Base-by-base conservation (phyloP, 1,140 invertebrate genomes). In the Zophobas atratus region DNA sequence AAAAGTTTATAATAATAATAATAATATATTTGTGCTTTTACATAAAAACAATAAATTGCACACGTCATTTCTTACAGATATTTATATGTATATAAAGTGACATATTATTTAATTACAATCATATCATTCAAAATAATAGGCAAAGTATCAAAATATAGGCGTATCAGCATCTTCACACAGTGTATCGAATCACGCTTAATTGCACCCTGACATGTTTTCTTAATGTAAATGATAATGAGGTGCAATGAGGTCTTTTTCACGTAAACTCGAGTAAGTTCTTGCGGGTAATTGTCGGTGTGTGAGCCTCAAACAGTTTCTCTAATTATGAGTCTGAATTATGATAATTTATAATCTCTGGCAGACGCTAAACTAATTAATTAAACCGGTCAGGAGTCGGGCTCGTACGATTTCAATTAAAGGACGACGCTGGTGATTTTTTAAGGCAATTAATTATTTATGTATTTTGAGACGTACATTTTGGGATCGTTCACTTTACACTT, bases 361-460 rank as follows among this genome's bases (percentile, higher is more conserved):
- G 60, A 67, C 60, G 60, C 35, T 48, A 67, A 46, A 67, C 35
- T 67, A 67, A 67, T 67, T 67, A 67, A 67, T 67, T 67, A 67
- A 67, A 67, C 60, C 60, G 60, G 60, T 67, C 60, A 67, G 39
- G 39, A 67, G 49, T 20, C 49, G 49, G 60, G 38, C 53, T 43
- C 39, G 60, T 67, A 67, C 60, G 38, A 67, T 67, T 67, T 67
- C 60, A 67, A 67, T 67, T 67, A 67, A 67, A 67, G 60, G 39
- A 67, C 60, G 60, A 67, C 60, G 43, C 33, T 67, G 60, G 41
- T 67, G 43, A 43, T 67, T 67, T 67, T 67, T 67, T 67, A 67
- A 43, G 43, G 38, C 60, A 48, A 67, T 67, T 67, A 67, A 67
- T 67, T 67, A 67, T 46, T 67, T 67, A 67, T 67, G 60, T 67